phyloP scores from a whole-genome alignment of 2,797 vertebrate species.

The Pangasius larnaudii region DNA sequence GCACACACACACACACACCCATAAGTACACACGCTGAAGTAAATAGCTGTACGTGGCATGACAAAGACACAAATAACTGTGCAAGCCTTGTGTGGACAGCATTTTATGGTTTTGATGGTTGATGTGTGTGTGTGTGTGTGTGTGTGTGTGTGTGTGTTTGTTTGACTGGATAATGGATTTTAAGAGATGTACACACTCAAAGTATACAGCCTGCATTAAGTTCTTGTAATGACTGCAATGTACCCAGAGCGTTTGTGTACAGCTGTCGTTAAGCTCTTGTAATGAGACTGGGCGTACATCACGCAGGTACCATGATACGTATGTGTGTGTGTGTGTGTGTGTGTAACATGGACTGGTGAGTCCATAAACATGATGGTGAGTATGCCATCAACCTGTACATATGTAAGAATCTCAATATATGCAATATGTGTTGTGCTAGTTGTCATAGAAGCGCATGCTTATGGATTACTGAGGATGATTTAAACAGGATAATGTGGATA shows the following conservation, averaged over 20 bases:
- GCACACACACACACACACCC: background rate
- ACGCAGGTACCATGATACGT: background rate
- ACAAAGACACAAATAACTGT: background rate
- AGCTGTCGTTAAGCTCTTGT: background rate
- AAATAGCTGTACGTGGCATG: background rate
- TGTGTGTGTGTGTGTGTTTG: background rate
- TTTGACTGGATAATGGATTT: slow-evolving; percentile 14
- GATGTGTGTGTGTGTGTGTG: background rate
- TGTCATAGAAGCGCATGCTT: background rate
- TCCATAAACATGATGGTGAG: background rate
- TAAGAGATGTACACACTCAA: slow-evolving; percentile 1
- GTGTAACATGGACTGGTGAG: background rate
- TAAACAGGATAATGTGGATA: background rate
- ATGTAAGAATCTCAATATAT: background rate
- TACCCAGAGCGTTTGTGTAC: background rate
- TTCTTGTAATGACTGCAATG: background rate
- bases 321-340: slow-evolving; percentile 15
- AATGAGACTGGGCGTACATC: background rate
- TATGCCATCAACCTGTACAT: background rate
- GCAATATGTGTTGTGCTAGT: background rate
- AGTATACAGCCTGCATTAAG: slow-evolving; percentile 22
- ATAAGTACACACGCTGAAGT: background rate
- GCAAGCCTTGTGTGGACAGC: background rate
- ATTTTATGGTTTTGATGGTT: background rate
- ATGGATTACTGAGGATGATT: background rate